Evolutionary conservation across 2,113 vertebrate genomes (phyloP), one percentile per base, ranked within the genome.

Genomic region (Opisthocomus hoazin): DNA sequence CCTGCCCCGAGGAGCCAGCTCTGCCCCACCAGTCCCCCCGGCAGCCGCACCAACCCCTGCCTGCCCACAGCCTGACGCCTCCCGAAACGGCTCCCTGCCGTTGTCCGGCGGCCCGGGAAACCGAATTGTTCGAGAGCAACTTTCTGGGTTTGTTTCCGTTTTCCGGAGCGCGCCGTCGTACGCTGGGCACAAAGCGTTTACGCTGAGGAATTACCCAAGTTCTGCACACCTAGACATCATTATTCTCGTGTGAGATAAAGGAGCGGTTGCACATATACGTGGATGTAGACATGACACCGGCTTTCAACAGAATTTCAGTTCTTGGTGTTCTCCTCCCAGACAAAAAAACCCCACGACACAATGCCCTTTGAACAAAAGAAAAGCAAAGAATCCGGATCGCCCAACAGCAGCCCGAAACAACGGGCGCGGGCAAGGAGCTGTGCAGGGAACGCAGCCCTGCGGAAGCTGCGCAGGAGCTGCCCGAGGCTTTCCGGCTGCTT

Each of bases 191-290:
- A 1, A 30, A 71, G 68, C 29, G 48, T 56, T 95, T 74, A 1
- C 29, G 69, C 39, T 7, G 6, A 94, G 95, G 86, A 96, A 93
- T 96, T 93, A 96, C 94, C 95, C 96, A 95, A 9, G 46, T 37
- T 93, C 73, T 87, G 79, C 81, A 70, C 57, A 85, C 32, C 34
- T 23, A 95, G 92, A 69, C 88, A 71, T 92, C 71, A 64, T 94
- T 84, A 89, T 86, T 84, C 86, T 87, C 83, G 5, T 32, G 76
- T 3, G 68, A 87, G 88, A 90, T 75, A 54, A 92, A 92, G 69
- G 60, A 83, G 69, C 4, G 8, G 86, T 58, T 74, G 86, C 84
- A 92, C 93, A 8, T 51, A 66, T 27, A 87, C 87, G 36, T 16
- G 89, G 89, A 56, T 81, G 77, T 41, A 82, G 93, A 89, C 82